Base-by-base conservation (phyloP, 2,113 vertebrate species). In the Halcyon senegalensis region DNA sequence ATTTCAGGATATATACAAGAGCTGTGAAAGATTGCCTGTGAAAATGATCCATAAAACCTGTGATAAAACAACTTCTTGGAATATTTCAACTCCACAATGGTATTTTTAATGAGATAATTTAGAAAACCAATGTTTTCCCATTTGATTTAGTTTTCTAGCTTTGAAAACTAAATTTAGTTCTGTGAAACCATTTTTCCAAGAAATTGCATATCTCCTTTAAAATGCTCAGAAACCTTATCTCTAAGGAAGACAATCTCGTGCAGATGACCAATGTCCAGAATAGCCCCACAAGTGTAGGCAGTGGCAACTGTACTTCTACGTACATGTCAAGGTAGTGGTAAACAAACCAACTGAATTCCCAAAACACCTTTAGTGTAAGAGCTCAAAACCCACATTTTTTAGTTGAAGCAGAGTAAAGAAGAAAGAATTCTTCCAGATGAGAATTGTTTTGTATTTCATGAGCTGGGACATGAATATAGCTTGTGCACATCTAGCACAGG, bases 331-430 rank as follows among this genome's bases (percentile, higher is more conserved):
- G 59, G 28, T 5, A 46, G 16, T 16, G 4, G 20, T 43, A 77
- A 84, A 21, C 23, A 70, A 76, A 82, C 25, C 18, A 66, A 21
- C 10, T 44, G 16, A 30, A 73, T 20, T 55, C 23, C 39, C 21
- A 78, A 60, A 84, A 4, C 7, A 55, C 9, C 17, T 39, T 72
- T 64, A 39, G 9, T 10, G 17, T 37, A 58, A 31, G 18, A 70
- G 33, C 13, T 64, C 6, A 64, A 62, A 37, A 2, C 0, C 2
- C 4, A 8, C 1, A 2, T 28, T 23, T 50, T 53, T 44, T 25
- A 24, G 4, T 27, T 75, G 41, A 63, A 51, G 21, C 21, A 37
- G 7, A 43, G 12, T 12, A 44, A 76, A 77, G 56, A 30, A 58
- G 11, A 44, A 70, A 70, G 58, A 64, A 12, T 1, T n/a, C 46